Base-by-base conservation (phyloP, 1,140 invertebrate genomes). In the Tribolium castaneum region DNA sequence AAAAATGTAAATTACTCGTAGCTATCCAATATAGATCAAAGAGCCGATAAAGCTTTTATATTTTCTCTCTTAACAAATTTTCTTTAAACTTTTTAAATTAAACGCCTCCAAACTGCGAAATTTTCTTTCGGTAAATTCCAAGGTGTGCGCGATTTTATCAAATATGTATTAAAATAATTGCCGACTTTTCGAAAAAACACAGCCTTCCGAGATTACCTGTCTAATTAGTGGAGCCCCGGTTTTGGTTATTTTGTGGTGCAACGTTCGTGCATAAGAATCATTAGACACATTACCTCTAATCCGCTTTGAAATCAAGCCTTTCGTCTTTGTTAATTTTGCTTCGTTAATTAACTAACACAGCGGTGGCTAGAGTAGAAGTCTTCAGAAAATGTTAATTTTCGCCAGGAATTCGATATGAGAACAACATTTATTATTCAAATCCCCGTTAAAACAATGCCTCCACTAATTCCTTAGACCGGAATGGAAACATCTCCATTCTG, bases 71-170 rank as follows among this genome's bases (percentile, higher is more conserved):
- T 66, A 66, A 66, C 59, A 66, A 59, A 66, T 25, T 66, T 66
- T 66, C 59, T 66, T 66, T 34, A 66, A 66, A 66, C 59, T 66
- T 66, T 66, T 66, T 66, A 66, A 66, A 66, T 66, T 66, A 66
- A 66, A 66, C 59, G 59, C 59, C 59, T 35, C 12, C n/a, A 13
- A 66, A 66, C 59, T 66, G 25, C 30, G 9, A 59, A 30, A 59
- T 59, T 59, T 59, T 59, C 54, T 59, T 59, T 59, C 2, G n/a
- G 16, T 45, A 45, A 45, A 45, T 45, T 45, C 39, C n/a, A 45
- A 45, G 39, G 39, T 45, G n/a, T 30, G 6, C 25, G 9, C 39
- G 7, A 45, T 45, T 2, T 45, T 45, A 45, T 45, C 39, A 45
- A n/a, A 2, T 9, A 45, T 45, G 5, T 45, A 45, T 45, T 45